phyloP scores from a whole-genome alignment of 2,113 vertebrate genomes.

The Lathamus discolor region DNA sequence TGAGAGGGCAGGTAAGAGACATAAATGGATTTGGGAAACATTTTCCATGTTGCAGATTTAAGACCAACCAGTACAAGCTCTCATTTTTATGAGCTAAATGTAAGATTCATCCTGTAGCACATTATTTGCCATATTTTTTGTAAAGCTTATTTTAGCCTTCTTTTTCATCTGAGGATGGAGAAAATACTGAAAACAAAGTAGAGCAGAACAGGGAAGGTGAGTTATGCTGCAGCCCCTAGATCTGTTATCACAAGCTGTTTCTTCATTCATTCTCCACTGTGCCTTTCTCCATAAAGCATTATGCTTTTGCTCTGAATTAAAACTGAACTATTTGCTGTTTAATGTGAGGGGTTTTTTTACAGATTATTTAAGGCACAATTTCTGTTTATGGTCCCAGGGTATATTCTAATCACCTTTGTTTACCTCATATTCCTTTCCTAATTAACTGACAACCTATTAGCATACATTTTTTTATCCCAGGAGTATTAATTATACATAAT shows the following conservation, averaged over 20 bases:
- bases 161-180: not conserved
- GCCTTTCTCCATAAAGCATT: constrained; percentile 35
- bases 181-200: not conserved
- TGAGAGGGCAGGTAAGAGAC: not conserved
- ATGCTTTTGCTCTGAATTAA: constrained; percentile 33
- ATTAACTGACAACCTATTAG: constrained; percentile 85
- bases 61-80: not conserved
- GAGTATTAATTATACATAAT: constrained; percentile 86
- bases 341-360: constrained; percentile 49
- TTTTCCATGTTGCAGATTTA: not conserved
- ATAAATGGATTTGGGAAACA: not conserved
- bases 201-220: not conserved
- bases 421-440: constrained; percentile 82
- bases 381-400: constrained; percentile 82
- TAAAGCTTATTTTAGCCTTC: not conserved
- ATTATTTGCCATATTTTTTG: not conserved
- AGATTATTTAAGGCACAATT: constrained; percentile 79
- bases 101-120: not conserved
- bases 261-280: constrained; percentile 3
- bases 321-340: constrained; percentile 62
- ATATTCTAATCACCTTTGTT: constrained; percentile 85
- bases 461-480: constrained; percentile 78
- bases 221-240: not conserved
- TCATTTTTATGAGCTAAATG: not conserved
- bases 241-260: not conserved